Evolutionary conservation across 2,797 vertebrate species (phyloP), one percentile per base, ranked within the genome.

Genomic region (Anableps anableps): DNA sequence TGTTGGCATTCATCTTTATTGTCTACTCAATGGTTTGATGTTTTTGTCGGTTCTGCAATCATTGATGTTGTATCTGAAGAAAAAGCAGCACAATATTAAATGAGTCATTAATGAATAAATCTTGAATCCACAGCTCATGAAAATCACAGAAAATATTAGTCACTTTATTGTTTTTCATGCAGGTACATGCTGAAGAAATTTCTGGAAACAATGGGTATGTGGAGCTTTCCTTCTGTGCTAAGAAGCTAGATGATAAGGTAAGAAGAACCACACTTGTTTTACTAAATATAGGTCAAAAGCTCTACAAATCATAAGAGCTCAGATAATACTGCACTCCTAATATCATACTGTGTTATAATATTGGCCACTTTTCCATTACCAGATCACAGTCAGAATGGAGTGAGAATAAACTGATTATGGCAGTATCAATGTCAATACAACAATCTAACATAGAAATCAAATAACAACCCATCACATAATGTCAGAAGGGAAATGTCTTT

Each of bases 231-330:
- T 98, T 99, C 95, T 96, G 96, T 5, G 98, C 98, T 88, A 97
- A 96, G 94, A 98, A 99, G 86, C 94, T 99, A 84, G 98, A 99
- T 0, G 97, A 99, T 95, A 98, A 99, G 97, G 98, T 98, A 93
- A 92, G 91, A 23, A 17, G 58, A 79, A 80, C 64, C 76, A 74
- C 17, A 8, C 29, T 80, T 77, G 31, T 64, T 84, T 88, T 62
- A 84, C 86, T 74, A 83, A 60, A 72, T 10, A 13, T 45, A 50
- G 38, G 74, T 82, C 64, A 64, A 70, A 62, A 68, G 72, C 70
- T 74, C 34, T 29, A 34, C n/a, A 76, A 47, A 41, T 51, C 71
- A 64, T 48, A 47, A 45, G 41, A 76, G 31, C 17, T 50, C 21
- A 64, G 45, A 53, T 78, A 58, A 82, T 76, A 74, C 60, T 53